Evolutionary conservation across 1,140 invertebrate genomes (phyloP), one percentile per base, ranked within the genome.

Genomic region (Drosophila pachea): DNA sequence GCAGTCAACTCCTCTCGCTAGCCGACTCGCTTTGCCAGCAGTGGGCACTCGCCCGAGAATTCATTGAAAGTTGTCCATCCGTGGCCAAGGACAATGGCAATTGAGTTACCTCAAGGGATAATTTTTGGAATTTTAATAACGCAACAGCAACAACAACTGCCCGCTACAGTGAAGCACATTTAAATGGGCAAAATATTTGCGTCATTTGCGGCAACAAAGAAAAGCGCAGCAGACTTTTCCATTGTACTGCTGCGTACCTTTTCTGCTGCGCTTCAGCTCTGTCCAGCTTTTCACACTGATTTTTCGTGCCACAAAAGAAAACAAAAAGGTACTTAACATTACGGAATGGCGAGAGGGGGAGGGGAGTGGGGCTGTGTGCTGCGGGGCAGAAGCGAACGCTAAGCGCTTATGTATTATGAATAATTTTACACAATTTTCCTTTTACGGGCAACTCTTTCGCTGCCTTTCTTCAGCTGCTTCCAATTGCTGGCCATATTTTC

Each of bases 381-480:
- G 53, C 16, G 36, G 42, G 45, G 54, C 48, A 43, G 54, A 22
- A 22, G 12, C n/a, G 14, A 36, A 55, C 38, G 40, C 48, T 43
- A 40, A 36, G 66, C 62, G 71, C 72, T 76, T 74, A 72, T 64
- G 45, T 67, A 74, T 63, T 68, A 68, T 74, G 75, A 77, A 78
- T 74, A 74, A 74, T 70, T 67, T 76, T 72, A 67, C 70, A 74
- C 70, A 67, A 76, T 78, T 76, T 74, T 42, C 63, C 66, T 74
- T 72, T 68, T 73, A 73, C 65, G 63, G 11, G 56, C 60, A 78
- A 72, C 64, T 78, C 72, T 74, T 47, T 47, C 45, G 12, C 40
- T 66, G 52, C 67, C 62, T 74, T 76, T 62, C 64, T 53, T 70
- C 59, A 67, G 67, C 69, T 73, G 56, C 61, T 42, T 60, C 40